These are phyloP conservation scores for Stenopsyche tienmushanensis DNA, from an alignment of 1,140 invertebrate species.

Conservation along the genomic window DNA sequence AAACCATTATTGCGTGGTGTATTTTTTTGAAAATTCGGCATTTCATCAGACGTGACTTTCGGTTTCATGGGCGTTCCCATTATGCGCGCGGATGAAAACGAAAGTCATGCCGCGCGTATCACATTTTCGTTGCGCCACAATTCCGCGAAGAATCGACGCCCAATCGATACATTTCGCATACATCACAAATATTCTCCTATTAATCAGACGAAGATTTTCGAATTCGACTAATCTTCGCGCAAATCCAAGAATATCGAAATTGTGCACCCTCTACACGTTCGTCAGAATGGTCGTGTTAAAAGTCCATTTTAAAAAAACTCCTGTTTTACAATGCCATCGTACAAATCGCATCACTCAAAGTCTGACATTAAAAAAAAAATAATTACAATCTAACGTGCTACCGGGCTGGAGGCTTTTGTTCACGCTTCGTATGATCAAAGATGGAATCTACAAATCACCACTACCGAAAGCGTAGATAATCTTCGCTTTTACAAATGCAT, in stretches of 20 bases:
- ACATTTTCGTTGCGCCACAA: neutral
- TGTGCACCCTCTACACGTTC: neutral
- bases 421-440: neutral
- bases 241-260: neutral
- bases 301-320: no score
- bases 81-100: neutral
- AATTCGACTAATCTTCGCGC: no score
- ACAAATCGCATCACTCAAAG: neutral
- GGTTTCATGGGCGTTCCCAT: neutral
- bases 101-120: conserved; percentile 7
- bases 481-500: neutral
- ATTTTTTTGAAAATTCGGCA: conserved; percentile 6
- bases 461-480: neutral
- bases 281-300: no score
- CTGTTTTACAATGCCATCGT: neutral
- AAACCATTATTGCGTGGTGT: no score
- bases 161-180: neutral
- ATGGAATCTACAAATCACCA: neutral
- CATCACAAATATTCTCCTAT: no score
- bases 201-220: no score
- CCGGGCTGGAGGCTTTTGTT: neutral
- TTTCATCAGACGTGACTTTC: conserved; percentile 18
- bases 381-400: neutral
- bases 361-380: neutral
- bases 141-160: neutral